phyloP scores from a whole-genome alignment of 2,797 vertebrate species.

The Tangara arthus region DNA sequence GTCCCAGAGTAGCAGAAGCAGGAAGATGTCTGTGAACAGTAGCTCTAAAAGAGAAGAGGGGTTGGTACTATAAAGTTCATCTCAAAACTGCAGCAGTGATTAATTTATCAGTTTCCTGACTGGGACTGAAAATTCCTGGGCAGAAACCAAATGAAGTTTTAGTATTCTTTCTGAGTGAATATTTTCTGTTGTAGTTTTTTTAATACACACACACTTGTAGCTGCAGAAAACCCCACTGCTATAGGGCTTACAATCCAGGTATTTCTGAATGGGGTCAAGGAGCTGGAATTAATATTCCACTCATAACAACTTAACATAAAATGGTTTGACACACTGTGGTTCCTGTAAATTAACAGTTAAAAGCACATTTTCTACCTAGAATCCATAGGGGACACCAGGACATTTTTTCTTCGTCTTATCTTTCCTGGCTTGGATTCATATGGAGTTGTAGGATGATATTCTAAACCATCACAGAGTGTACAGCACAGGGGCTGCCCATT shows the following conservation, averaged over 20 bases:
- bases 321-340: neutral
- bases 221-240: neutral
- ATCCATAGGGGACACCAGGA: neutral
- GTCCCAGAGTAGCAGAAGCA: neutral
- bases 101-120: neutral
- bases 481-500: neutral
- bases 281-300: neutral
- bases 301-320: neutral
- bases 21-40: neutral
- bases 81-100: neutral
- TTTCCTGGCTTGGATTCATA: neutral
- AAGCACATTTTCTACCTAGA: neutral
- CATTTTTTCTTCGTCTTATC: neutral
- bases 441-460: neutral
- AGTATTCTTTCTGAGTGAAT: neutral
- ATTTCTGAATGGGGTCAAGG: neutral
- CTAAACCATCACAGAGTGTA: neutral
- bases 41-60: neutral
- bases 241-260: rapidly evolving
- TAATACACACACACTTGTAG: neutral
- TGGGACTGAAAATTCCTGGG: neutral
- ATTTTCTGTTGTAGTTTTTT: neutral
- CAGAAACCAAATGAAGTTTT: neutral
- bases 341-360: neutral
- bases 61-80: neutral